Base-by-base conservation (phyloP, 1,140 invertebrate genomes). In the Drosophila tristis region DNA sequence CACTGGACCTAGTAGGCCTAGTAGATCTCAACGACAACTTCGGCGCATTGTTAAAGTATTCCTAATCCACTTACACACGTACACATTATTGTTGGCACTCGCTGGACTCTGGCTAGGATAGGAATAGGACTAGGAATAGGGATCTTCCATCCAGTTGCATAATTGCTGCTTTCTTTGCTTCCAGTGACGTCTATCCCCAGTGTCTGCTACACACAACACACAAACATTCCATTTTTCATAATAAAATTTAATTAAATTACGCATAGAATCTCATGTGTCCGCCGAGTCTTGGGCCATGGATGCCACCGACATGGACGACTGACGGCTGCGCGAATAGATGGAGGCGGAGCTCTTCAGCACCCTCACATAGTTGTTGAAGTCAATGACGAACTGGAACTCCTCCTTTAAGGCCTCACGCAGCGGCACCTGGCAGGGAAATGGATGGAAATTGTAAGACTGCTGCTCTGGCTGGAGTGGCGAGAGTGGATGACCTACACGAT, bases 371-470 rank as follows among this genome's bases (percentile, higher is more conserved):
- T 95, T 96, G 51, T 94, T 95, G 74, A 96, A 97, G 75, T 95
- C 95, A 0, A 95, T 75, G 3, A 96, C 95, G 78, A 97, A 97
- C 79, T 94, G 94, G 4, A 97, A 79, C 84, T 97, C 96, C 80
- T 95, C 94, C 26, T 93, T 92, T 0, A 97, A 79, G 68, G 96
- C 95, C 31, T 94, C 92, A 71, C 94, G 94, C 57, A 96, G 94
- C 0, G 95, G 93, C 5, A 95, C 93, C 94, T 96, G 25, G 6
- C 70, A 72, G 2, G 15, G 15, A 7, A 55, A 2, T n/a, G 2
- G 47, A 49, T 26, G 11, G 5, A 4, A 8, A 45, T 9, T 1
- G 35, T 1, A 4, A 1, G 9, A 5, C 20, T 20, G 31, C n/a
- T 13, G 5, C 5, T 25, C 0, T 25, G 8, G 4, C 20, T n/a